Conservation (phyloP, 2,797 vertebrate genomes). For the Florisuga fusca region DNA sequence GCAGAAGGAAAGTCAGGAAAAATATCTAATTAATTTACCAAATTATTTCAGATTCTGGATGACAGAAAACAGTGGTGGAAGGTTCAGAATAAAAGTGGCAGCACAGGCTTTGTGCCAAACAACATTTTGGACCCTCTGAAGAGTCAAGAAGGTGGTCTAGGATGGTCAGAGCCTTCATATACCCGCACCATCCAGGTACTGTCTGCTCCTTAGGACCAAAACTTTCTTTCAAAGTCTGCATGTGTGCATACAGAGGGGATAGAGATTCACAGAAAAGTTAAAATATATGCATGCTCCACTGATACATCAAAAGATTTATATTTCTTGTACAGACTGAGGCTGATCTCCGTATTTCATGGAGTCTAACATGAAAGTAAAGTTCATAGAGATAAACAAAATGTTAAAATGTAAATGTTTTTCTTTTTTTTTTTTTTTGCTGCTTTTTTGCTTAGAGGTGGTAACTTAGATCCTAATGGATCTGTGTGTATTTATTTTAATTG, state of each 20-base stretch:
- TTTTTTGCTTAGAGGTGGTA: conserved; percentile 1
- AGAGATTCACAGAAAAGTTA: neutral
- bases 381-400: neutral
- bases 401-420: neutral
- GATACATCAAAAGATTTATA: accelerated
- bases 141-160: conserved; percentile 78
- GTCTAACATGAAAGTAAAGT: neutral
- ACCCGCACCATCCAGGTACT: conserved; percentile 93
- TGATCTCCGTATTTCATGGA: neutral
- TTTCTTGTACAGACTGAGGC: neutral
- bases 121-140: conserved; percentile 92
- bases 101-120: conserved; percentile 94
- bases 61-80: conserved; percentile 99
- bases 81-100: conserved; percentile 86
- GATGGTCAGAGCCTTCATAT: conserved; percentile 85
- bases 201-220: neutral
- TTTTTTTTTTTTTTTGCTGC: neutral
- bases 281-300: neutral
- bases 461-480: neutral
- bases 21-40: neutral
- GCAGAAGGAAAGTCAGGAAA: neutral
- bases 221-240: neutral
- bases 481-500: conserved; percentile 60
- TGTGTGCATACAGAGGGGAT: neutral
- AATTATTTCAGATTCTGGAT: conserved; percentile 88